Evolutionary conservation across 2,113 vertebrate species (phyloP).

Genomic region (human (Homo sapiens)): DNA sequence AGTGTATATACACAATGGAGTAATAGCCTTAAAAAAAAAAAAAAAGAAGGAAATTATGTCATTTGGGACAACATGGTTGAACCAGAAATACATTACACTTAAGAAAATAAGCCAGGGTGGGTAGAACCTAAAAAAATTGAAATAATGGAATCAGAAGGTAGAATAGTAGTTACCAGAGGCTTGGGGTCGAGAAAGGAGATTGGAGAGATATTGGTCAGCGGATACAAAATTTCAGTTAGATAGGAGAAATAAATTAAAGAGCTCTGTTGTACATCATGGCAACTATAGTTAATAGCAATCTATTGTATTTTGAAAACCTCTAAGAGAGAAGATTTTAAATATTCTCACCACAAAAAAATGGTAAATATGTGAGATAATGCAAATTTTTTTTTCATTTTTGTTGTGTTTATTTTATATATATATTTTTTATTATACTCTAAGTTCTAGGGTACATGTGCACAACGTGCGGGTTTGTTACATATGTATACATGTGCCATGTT

Average conservation of each 20-base stretch:
- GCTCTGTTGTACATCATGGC: background rate
- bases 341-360: background rate
- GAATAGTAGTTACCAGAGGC: background rate
- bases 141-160: background rate
- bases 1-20: background rate
- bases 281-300: background rate
- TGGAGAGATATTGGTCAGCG: background rate
- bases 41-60: background rate
- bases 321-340: background rate
- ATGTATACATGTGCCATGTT: too few species aligned
- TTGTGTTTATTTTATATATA: too few species aligned
- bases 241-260: background rate
- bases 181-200: background rate
- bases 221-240: background rate
- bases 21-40: background rate
- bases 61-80: background rate
- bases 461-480: too few species aligned
- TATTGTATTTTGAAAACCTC: background rate
- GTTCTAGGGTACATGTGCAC: too few species aligned
- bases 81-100: background rate
- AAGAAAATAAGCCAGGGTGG: background rate
- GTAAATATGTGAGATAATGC: background rate
- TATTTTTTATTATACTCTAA: too few species aligned
- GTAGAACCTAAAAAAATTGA: background rate
- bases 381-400: background rate